Evolutionary conservation across 35 echinoderm and acorn worm species (phyloP), one percentile per base, ranked within the genome.

Genomic region (Holothuria glaberrima): DNA sequence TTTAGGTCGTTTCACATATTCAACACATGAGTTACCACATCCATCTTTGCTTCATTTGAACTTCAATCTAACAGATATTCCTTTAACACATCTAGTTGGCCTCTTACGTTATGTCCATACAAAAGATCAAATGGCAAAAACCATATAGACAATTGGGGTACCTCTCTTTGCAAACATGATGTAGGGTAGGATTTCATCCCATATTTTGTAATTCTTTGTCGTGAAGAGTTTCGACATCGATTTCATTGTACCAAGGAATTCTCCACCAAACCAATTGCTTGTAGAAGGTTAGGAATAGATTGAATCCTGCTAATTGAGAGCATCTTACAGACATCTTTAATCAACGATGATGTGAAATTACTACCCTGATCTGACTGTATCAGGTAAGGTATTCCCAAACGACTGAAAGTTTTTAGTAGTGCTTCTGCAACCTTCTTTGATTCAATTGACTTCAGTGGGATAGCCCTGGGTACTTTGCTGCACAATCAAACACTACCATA

Each of bases 81-180:
- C 57, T 69, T 80, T 9, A 81, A 36, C 10, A 90, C 38, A 81
- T 62, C 89, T 24, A 90, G 72, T 35, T 52, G 73, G 13, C 89
- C 89, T 67, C 89, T 21, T 41, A 90, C 75, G 20, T 80, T 90
- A 18, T 52, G 13, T n/a, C 59, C 54, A 90, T 81, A 81, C 24
- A 90, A 26, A 22, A 90, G 54, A 21, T 90, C 69, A 71, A 90
- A 90, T 45, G 88, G 88, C 9, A 44, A 90, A 45, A 90, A 90
- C 24, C 69, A 38, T 35, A 18, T 16, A 6, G 69, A 77, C 21
- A 6, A 36, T 24, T 90, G 88, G 2, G 86, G 94, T 29, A 60
- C 50, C 50, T 91, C 84, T 83, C 94, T 95, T 92, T n/a, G 94
- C 94, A 83, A 95, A 95, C 30, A 91, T 59, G 3, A 95, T 10